phyloP scores from a whole-genome alignment of 1,140 invertebrate species.

The Eurosta solidaginis region DNA sequence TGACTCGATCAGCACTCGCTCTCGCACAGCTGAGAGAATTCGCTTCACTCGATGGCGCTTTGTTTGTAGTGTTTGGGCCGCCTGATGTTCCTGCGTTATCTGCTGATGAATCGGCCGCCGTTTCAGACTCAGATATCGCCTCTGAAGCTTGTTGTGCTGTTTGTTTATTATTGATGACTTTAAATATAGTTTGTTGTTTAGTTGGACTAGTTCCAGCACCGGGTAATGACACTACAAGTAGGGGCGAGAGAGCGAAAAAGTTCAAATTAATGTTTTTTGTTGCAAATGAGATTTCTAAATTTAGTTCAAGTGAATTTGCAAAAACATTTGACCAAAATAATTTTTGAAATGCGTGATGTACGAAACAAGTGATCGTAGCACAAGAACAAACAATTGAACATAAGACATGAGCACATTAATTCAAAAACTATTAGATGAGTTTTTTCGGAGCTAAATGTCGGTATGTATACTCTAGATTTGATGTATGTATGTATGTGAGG shows the following conservation, averaged over 20 bases:
- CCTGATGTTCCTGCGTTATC: background rate
- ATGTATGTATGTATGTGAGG: no score
- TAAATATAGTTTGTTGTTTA: constrained; percentile 55
- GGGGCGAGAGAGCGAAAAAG: background rate
- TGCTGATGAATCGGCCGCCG: background rate
- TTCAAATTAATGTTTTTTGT: background rate
- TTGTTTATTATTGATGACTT: constrained; percentile 49
- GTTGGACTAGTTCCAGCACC: constrained; percentile 51
- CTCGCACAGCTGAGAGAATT: background rate
- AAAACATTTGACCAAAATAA: background rate
- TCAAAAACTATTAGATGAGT: background rate
- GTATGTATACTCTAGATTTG: no score
- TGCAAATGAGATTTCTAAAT: background rate
- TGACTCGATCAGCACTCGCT: constrained; percentile 31
- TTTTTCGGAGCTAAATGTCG: background rate
- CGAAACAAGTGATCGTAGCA: background rate
- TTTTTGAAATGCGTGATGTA: background rate
- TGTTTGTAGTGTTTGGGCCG: background rate
- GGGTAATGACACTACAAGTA: constrained; percentile 54
- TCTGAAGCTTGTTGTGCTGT: background rate
- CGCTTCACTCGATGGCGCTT: background rate
- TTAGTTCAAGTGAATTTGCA: background rate
- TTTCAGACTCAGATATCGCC: background rate
- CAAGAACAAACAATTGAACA: background rate
- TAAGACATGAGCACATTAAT: background rate